Evolutionary conservation across 1,140 invertebrate genomes (phyloP), one percentile per base, ranked within the genome.

Genomic region (Trypoxylus dichotomus): DNA sequence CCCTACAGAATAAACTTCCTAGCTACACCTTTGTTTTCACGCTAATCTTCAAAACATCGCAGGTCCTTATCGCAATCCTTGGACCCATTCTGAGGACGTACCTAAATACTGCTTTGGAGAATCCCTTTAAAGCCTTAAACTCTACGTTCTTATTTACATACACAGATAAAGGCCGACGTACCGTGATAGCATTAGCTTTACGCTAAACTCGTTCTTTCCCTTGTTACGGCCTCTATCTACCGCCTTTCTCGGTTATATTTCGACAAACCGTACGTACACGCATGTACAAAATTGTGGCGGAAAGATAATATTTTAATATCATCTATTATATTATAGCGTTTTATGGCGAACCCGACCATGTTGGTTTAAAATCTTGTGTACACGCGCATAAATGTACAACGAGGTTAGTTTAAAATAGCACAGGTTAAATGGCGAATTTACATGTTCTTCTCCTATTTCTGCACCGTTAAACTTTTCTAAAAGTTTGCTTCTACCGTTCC

Each of bases 231-330:
- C 5, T 19, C 47, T 15, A 43, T 43, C 42, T 19, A n/a, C 47
- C 7, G n/a, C 2, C 47, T n/a, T 54, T 54, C 19, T 54, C 15
- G 47, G 15, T n/a, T 15, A 19, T 54, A 54, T 19, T 54, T 54
- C 15, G 47, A 15, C 6, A n/a, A 54, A 54, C n/a, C 19, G 7
- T n/a, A 54, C 47, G 7, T n/a, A 54, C 47, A 54, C 47, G n/a
- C 19, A 54, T 54, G 15, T 19, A 54, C 47, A 15, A 54, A 19
- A 54, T 54, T 54, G 47, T 15, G 47, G 13, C n/a, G 47, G 47
- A 54, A 54, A 54, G 47, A 54, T 54, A 54, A 54, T 15, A 54
- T 54, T 54, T 54, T 54, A 54, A 54, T 54, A 54, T 54, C 47
- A 6, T 15, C 47, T 54, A 54, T 19, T 54, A 54, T 54, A 54